These are phyloP conservation scores for Rhagoletis zephyria DNA, from an alignment of 1,140 invertebrate genomes.

Conservation along the genomic window DNA sequence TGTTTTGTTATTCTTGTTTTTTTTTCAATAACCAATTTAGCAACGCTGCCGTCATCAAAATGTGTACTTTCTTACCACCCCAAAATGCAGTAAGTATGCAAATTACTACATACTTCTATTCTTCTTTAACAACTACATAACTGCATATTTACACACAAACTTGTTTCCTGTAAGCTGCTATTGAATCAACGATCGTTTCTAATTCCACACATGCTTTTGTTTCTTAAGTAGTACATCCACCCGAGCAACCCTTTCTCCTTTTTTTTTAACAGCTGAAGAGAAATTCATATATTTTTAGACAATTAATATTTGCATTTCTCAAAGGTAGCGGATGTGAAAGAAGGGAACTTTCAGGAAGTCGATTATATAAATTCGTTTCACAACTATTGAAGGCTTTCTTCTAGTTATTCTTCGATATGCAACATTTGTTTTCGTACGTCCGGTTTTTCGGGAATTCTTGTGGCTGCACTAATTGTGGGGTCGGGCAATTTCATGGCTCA, in stretches of 20 bases:
- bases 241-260: background rate
- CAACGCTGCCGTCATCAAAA: background rate
- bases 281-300: background rate
- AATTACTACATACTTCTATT: background rate
- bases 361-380: background rate
- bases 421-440: slow-evolving; percentile 1
- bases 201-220: background rate
- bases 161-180: background rate
- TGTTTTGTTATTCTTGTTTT: background rate
- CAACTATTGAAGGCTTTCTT: background rate
- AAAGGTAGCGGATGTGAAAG: background rate
- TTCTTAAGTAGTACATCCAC: background rate
- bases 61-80: background rate
- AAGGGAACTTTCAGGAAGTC: background rate
- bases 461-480: background rate
- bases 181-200: background rate
- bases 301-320: slow-evolving; percentile 28
- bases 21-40: slow-evolving; percentile 26
- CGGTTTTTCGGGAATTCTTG: slow-evolving; percentile 31
- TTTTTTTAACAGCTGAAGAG: background rate
- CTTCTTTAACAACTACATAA: background rate
- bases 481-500: slow-evolving; percentile 29
- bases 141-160: background rate
- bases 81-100: background rate
- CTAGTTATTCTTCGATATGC: background rate